These are phyloP conservation scores for Drosophila prolongata DNA, from an alignment of 2,888 invertebrate species.

Conservation along the genomic window DNA sequence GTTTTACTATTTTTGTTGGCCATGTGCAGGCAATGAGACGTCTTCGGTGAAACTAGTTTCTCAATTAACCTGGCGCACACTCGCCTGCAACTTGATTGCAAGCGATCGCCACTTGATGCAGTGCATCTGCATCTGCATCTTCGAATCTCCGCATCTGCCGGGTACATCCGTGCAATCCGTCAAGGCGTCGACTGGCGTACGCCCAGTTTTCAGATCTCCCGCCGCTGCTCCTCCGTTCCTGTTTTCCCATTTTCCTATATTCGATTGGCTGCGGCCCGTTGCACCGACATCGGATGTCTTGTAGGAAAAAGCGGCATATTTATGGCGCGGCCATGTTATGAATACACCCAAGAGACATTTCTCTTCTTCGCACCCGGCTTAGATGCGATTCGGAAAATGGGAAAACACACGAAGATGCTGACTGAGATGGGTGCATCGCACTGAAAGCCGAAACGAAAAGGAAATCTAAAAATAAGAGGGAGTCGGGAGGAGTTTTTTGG, in stretches of 20 bases:
- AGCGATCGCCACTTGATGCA: constrained; percentile 56
- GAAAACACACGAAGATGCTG: constrained; percentile 24
- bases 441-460: constrained; percentile 64
- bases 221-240: constrained; percentile 9
- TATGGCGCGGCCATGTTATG: constrained; percentile 78
- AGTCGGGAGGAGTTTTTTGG: constrained; percentile 16
- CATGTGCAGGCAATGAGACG: constrained; percentile 15
- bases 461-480: constrained; percentile 71
- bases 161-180: constrained; percentile 77
- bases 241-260: constrained; percentile 27
- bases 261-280: constrained; percentile 60
- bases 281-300: constrained; percentile 62
- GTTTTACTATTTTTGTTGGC: constrained; percentile 27
- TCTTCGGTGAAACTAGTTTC: constrained; percentile 69
- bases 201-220: constrained; percentile 61
- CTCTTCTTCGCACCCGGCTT: constrained; percentile 75
- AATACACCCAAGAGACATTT: constrained; percentile 80
- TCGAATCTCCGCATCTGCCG: constrained; percentile 25
- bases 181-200: constrained; percentile 70
- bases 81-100: constrained; percentile 51
- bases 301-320: constrained; percentile 69
- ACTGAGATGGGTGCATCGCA: constrained; percentile 55
- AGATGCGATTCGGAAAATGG: constrained; percentile 12
- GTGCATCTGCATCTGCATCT: constrained; percentile 43
- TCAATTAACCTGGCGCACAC: constrained; percentile 67